Base-by-base conservation (phyloP, 2,888 invertebrate genomes). In the Caenorhabditis uteleia region DNA sequence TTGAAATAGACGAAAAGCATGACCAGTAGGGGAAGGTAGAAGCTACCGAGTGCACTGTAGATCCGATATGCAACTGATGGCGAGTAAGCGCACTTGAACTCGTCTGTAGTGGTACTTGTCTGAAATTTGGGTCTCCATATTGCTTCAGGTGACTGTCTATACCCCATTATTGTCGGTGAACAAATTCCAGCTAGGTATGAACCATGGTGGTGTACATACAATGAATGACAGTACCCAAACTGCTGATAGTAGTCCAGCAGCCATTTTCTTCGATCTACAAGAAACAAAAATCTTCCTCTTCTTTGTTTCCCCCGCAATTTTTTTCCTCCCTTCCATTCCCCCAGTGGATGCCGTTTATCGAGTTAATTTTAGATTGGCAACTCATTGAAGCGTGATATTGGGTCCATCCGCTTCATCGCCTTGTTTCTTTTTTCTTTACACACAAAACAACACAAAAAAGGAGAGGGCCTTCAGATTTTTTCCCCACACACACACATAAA, bases 41-140 rank as follows among this genome's bases (percentile, higher is more conserved):
- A 85, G 18, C 85, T 85, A 0, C 86, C 86, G 25, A 84, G 70
- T 5, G 86, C 85, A 12, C 85, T 84, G 74, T 85, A 84, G 42
- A 84, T 80, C 16, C 84, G 78, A 68, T 84, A 84, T n/a, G 78
- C 65, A 7, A 80, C 69, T 2, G 80, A 79, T n/a, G 70, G 71
- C 6, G 80, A 77, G 56, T 83, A 83, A 34, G 65, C 78, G 68
- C 83, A 83, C 36, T 54, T 64, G 55, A 80, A 77, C 2, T 62
- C 57, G 20, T 55, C 45, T 23, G 39, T 7, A 8, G 18, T 18
- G 18, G 38, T 29, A 31, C 59, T 59, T n/a, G 16, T 31, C 45
- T 53, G 21, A 34, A 20, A 33, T 8, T 14, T 14, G 34, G 12
- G 18, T n/a, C n/a, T 16, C 36, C 36, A 36, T 21, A 5, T 34